Conservation (phyloP, 2,888 invertebrate genomes). For the Proisotoma minuta region DNA sequence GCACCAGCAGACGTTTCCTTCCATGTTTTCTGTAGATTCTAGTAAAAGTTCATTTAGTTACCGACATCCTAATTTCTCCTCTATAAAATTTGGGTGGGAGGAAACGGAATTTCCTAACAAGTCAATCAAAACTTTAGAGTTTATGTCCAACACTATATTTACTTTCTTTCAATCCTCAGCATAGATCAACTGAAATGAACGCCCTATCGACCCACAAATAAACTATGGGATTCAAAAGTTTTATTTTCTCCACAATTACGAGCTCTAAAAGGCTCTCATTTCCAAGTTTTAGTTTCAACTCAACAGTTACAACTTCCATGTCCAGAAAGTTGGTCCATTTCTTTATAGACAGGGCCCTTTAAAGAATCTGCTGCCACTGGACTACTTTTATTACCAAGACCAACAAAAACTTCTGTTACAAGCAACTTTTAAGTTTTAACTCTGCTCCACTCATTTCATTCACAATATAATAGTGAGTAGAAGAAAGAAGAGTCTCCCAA, state of each 20-base stretch:
- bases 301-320: constrained; percentile 1
- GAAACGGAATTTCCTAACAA: background rate
- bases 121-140: background rate
- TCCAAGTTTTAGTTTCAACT: background rate
- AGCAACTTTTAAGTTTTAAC: constrained; percentile 5
- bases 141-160: background rate
- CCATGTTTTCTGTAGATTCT: no score
- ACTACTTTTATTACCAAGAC: constrained; percentile 7
- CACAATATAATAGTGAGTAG: no score
- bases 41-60: no score
- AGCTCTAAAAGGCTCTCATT: constrained; percentile 1
- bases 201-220: constrained; percentile 4
- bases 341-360: no score
- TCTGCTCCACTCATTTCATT: background rate
- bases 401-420: constrained; percentile 7
- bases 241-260: constrained; percentile 2
- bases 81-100: no score
- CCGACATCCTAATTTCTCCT: no score
- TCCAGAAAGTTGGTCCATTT: background rate
- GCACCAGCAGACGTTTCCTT: no score
- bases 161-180: background rate
- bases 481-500: no score
- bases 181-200: background rate
- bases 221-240: background rate
- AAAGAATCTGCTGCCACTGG: no score